Conservation (phyloP, 1,140 invertebrate genomes). For the Drosophila eugracilis region DNA sequence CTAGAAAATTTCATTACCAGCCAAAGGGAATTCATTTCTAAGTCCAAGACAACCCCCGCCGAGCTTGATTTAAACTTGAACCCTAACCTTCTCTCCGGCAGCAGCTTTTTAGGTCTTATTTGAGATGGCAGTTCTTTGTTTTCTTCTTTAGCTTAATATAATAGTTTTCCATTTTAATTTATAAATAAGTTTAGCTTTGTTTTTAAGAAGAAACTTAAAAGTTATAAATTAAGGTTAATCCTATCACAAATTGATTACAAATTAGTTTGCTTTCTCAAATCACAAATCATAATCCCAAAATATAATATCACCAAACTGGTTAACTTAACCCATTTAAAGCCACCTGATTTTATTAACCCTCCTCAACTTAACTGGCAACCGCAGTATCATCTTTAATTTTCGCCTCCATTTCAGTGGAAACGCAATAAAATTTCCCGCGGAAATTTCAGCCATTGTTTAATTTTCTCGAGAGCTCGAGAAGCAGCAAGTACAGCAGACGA, state of each 20-base stretch:
- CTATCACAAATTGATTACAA: no score
- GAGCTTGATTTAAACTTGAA: conserved; percentile 2
- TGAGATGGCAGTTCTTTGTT: background rate
- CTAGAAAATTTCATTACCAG: conserved; percentile 46
- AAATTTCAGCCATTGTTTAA: conserved; percentile 47
- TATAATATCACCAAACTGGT: no score
- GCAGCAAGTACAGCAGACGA: conserved; percentile 5
- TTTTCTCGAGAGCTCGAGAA: conserved; percentile 20
- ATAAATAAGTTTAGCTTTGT: no score
- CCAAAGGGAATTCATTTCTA: conserved; percentile 24
- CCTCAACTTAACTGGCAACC: background rate
- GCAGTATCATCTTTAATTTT: conserved; percentile 8
- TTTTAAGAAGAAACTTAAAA: no score
- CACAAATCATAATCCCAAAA: no score
- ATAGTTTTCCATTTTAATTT: background rate
- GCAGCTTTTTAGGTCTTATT: no score
- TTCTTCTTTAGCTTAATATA: no score
- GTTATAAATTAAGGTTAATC: no score
- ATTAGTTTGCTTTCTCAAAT: no score
- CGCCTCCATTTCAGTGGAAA: conserved; percentile 22
- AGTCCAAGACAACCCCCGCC: conserved; percentile 8
- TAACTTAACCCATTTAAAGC: no score
- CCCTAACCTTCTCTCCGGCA: background rate
- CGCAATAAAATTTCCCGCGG: conserved; percentile 45
- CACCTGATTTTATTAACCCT: background rate